Conservation (phyloP, 2,888 invertebrate genomes). For the Drosophila mulleri region DNA sequence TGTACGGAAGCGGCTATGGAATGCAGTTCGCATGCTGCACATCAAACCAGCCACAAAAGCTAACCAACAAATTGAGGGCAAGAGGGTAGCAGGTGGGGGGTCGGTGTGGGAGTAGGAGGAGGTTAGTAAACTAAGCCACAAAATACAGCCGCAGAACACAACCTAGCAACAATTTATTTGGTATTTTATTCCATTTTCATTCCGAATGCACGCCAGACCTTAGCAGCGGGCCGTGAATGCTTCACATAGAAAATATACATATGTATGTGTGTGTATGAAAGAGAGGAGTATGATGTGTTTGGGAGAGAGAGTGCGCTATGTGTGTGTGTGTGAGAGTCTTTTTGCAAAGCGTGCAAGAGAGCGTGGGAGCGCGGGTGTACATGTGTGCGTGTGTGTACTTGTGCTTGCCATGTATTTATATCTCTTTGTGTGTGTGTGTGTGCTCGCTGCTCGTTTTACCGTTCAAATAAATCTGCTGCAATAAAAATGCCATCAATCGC, state of each 20-base stretch:
- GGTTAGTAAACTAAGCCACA: constrained; percentile 32
- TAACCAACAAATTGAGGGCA: constrained; percentile 41
- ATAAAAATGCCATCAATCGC: constrained; percentile 75
- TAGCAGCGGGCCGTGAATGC: constrained; percentile 45
- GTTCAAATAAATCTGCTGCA: constrained; percentile 68
- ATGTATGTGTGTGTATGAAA: not conserved
- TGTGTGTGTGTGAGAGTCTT: constrained; percentile 7
- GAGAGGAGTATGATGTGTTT: not conserved
- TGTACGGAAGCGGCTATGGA: constrained; percentile 8
- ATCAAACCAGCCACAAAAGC: constrained; percentile 58
- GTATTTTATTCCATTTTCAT: constrained; percentile 64
- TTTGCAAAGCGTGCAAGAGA: constrained; percentile 3
- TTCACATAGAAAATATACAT: constrained; percentile 35
- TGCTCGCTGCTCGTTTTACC: constrained; percentile 39
- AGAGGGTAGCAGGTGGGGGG: not conserved
- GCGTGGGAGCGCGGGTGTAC: not conserved
- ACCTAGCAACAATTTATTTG: constrained; percentile 59
- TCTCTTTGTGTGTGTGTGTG: constrained; percentile 12
- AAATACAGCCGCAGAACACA: constrained; percentile 59
- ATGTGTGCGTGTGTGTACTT: not conserved
- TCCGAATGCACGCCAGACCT: constrained; percentile 50
- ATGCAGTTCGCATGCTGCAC: constrained; percentile 36
- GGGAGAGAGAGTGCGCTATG: constrained; percentile 16
- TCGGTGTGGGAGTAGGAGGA: no score
- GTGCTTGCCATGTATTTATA: not conserved